Evolutionary conservation across 2,797 vertebrate species (phyloP).

Genomic region (Brachyrhaphis roseni): DNA sequence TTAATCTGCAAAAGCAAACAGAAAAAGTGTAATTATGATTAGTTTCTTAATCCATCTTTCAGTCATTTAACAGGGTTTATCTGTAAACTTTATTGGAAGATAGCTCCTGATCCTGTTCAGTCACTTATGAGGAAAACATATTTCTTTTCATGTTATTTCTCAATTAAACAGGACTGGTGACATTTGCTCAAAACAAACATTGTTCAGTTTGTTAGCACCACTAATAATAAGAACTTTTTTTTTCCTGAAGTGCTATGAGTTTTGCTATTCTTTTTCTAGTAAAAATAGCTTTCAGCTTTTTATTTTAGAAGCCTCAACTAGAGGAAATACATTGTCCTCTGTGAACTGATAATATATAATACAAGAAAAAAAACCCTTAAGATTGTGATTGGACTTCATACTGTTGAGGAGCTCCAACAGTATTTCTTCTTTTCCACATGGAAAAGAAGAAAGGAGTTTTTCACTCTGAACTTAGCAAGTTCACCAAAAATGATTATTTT

Average conservation of each 20-base stretch:
- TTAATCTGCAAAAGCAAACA: too few relatives aligned
- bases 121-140: too few relatives aligned
- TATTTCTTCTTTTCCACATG: too few relatives aligned
- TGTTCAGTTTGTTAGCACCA: neutral
- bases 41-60: too few relatives aligned
- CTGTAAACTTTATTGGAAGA: too few relatives aligned
- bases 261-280: neutral
- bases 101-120: too few relatives aligned
- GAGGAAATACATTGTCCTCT: neutral
- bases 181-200: neutral
- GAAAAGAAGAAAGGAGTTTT: neutral
- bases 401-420: neutral
- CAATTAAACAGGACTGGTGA: too few relatives aligned
- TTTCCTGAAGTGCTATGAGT: neutral
- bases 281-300: neutral
- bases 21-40: too few relatives aligned
- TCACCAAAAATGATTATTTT: neutral
- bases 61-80: too few relatives aligned
- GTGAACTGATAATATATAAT: neutral
- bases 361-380: neutral
- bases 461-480: neutral
- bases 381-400: neutral
- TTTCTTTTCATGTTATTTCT: too few relatives aligned
- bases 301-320: neutral
- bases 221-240: neutral